phyloP scores from a whole-genome alignment of 2,888 invertebrate species.

The Coecobrya sp. region DNA sequence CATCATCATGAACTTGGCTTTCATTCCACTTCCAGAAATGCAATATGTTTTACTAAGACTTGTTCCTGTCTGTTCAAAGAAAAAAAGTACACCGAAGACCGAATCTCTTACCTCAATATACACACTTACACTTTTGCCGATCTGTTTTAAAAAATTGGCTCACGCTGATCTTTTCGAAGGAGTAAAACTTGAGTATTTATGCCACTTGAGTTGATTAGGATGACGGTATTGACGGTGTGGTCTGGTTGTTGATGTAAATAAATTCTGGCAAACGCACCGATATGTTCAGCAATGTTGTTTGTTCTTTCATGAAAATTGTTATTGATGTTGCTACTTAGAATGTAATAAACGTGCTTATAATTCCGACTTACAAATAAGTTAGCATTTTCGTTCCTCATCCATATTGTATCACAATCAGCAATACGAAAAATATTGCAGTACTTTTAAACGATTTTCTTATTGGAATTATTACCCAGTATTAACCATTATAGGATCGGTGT shows the following conservation, averaged over 20 bases:
- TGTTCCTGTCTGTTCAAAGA: not conserved
- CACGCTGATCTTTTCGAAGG: slow-evolving; percentile 10
- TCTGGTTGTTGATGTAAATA: slow-evolving; percentile 58
- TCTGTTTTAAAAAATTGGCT: slow-evolving; percentile 33
- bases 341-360: not conserved
- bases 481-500: slow-evolving; percentile 5
- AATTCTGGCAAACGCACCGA: slow-evolving; percentile 61
- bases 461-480: not conserved
- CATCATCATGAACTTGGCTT: slow-evolving; percentile 38
- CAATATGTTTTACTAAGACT: not conserved
- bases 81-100: not conserved
- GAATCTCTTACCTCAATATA: too few species aligned
- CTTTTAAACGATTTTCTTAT: not conserved
- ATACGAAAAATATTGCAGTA: slow-evolving; percentile 10
- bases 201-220: slow-evolving; percentile 57
- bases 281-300: slow-evolving; percentile 29
- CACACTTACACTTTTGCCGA: not conserved
- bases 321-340: slow-evolving; percentile 10
- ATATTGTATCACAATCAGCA: not conserved
- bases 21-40: not conserved
- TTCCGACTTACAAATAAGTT: slow-evolving; percentile 17
- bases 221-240: slow-evolving; percentile 58
- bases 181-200: slow-evolving; percentile 20
- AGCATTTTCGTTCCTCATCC: not conserved
- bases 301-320: not conserved